Percentiles rank a stretch among this genome's conserved stretches.
Evolutionary conservation across 2,797 vertebrate species (phyloP).

Genomic region (Dipus sagitta): DNA sequence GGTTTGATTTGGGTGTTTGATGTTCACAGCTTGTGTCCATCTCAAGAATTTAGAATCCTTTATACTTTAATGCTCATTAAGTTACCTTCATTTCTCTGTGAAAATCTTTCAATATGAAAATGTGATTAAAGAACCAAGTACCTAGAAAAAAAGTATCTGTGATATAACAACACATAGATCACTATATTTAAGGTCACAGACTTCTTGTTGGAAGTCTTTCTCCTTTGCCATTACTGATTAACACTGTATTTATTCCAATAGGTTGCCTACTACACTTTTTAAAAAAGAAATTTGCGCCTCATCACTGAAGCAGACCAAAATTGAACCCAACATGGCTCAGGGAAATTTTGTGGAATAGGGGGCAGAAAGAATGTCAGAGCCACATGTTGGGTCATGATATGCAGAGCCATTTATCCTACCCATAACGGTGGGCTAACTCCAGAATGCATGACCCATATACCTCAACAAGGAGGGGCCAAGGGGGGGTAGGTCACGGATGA

Average conservation of each 20-base stretch:
- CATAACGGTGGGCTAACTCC: no score
- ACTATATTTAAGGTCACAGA: background rate
- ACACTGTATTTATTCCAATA: constrained; percentile 1
- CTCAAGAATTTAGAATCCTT: background rate
- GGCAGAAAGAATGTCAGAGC: no score
- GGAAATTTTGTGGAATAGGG: no score
- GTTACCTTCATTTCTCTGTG: background rate
- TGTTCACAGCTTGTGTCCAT: background rate
- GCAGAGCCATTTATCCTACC: no score
- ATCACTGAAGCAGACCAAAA: no score
- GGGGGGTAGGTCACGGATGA: no score
- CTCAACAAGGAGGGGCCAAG: no score
- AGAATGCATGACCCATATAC: no score
- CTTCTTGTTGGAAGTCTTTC: background rate
- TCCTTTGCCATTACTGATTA: background rate
- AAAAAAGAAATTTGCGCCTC: no score
- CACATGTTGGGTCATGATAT: no score
- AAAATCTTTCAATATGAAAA: background rate
- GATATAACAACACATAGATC: constrained; percentile 9
- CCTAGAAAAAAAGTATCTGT: background rate
- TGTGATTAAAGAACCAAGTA: background rate
- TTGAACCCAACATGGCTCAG: no score
- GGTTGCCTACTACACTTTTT: background rate
- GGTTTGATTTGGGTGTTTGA: background rate
- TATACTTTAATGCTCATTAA: constrained; percentile 10